A percentile compares a stretch with the other conserved stretches of the same genome.
Conservation (phyloP, 2,113 vertebrate species). For the Platycercus adscitus region DNA sequence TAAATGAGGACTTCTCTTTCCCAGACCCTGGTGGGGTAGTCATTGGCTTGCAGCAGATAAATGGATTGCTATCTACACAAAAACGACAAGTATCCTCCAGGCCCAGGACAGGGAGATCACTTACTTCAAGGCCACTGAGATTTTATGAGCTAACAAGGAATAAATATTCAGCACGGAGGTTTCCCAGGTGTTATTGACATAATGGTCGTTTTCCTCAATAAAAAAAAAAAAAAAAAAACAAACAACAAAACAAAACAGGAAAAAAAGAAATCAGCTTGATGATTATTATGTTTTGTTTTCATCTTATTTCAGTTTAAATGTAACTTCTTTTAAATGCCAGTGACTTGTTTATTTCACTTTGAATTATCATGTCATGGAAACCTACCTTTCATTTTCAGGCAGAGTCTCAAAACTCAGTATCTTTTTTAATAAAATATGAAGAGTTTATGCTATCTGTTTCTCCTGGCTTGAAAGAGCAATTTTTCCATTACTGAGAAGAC, state of each 20-base stretch:
- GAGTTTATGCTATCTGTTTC: conserved; percentile 36
- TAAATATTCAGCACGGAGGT: not conserved
- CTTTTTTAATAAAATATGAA: conserved; percentile 56
- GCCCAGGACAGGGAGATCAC: not conserved
- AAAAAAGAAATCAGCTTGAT: not conserved
- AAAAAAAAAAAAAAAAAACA: not conserved
- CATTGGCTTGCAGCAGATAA: conserved; percentile 11
- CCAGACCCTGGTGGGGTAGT: not conserved
- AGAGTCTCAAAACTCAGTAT: not conserved
- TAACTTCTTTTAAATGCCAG: not conserved
- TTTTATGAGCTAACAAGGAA: conserved; percentile 46
- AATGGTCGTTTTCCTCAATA: not conserved
- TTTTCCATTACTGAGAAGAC: not conserved
- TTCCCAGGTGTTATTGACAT: not conserved
- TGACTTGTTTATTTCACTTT: conserved; percentile 27
- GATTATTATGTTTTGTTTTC: not conserved
- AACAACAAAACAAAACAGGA: too few species aligned
- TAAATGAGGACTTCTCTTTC: conserved; percentile 36
- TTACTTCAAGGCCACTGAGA: conserved; percentile 10
- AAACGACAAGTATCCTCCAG: conserved; percentile 23
- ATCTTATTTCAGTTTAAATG: not conserved
- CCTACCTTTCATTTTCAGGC: conserved; percentile 2
- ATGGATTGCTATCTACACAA: conserved; percentile 23
- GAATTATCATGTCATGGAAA: not conserved
- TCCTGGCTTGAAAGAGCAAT: conserved; percentile 2